phyloP scores from a whole-genome alignment of 2,797 vertebrate genomes.

The Malacoraja senta region DNA sequence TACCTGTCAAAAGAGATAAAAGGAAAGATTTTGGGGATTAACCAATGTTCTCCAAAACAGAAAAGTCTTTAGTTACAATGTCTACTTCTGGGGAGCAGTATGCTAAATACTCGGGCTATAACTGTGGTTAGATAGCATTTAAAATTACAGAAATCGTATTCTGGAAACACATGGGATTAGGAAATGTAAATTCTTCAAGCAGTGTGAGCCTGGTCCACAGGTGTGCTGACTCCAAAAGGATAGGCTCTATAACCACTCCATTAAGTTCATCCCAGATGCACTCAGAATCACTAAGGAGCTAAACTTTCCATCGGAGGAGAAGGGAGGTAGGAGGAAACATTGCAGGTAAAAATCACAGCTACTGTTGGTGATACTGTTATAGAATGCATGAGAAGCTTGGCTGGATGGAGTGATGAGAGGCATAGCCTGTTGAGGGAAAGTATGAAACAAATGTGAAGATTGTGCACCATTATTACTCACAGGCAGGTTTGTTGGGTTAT shows the following conservation, averaged over 20 bases:
- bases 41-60: background rate
- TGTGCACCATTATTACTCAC: slow-evolving; percentile 1
- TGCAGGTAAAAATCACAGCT: background rate
- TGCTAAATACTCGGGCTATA: background rate
- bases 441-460: slow-evolving; percentile 28
- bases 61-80: background rate
- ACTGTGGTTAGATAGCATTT: background rate
- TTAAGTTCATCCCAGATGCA: background rate
- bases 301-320: background rate
- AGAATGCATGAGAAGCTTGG: background rate
- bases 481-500: slow-evolving; percentile 41
- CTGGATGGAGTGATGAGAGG: background rate
- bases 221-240: background rate
- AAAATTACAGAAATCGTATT: background rate
- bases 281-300: background rate
- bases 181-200: background rate
- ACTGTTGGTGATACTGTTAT: background rate
- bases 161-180: background rate
- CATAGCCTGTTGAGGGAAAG: slow-evolving; percentile 43
- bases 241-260: background rate
- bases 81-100: background rate
- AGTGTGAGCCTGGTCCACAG: background rate
- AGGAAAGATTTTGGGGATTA: background rate
- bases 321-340: background rate
- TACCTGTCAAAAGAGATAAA: background rate